These are phyloP conservation scores for Lagopus muta DNA, from an alignment of 2,113 vertebrate species.

Conservation along the genomic window DNA sequence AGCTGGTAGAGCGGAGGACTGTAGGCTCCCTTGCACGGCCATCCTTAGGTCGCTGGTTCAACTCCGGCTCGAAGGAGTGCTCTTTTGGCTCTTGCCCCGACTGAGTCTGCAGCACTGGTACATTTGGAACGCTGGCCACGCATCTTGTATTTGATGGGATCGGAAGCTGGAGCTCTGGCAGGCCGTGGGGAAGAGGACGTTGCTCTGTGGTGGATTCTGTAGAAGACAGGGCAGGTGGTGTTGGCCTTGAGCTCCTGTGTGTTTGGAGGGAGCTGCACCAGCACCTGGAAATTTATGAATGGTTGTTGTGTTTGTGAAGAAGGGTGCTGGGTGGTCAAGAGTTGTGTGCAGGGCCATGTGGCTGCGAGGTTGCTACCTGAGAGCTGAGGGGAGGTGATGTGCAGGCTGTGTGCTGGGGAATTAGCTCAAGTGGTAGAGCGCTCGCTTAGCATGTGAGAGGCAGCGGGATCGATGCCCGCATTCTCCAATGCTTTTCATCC, in stretches of 20 bases:
- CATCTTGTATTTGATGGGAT: not conserved
- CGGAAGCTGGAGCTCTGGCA: no score
- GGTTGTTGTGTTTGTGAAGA: no score
- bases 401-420: not conserved
- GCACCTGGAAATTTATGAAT: rapidly evolving
- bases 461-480: conserved; percentile 70
- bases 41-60: conserved; percentile 60
- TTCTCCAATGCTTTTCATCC: conserved; percentile 29
- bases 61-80: conserved; percentile 23
- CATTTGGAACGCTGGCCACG: no score
- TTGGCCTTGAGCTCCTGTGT: not conserved
- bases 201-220: no score
- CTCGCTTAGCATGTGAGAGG: conserved; percentile 72
- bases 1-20: conserved; percentile 92
- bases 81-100: not conserved
- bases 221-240: no score
- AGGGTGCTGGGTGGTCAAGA: no score
- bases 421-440: conserved; percentile 72
- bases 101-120: no score
- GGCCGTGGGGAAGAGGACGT: no score
- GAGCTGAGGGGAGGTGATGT: no score
- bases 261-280: not conserved
- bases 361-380: no score
- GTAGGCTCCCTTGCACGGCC: conserved; percentile 67
- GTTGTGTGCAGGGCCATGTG: no score